phyloP scores from a whole-genome alignment of 2,888 invertebrate species.

The Synanthedon tipuliformis region DNA sequence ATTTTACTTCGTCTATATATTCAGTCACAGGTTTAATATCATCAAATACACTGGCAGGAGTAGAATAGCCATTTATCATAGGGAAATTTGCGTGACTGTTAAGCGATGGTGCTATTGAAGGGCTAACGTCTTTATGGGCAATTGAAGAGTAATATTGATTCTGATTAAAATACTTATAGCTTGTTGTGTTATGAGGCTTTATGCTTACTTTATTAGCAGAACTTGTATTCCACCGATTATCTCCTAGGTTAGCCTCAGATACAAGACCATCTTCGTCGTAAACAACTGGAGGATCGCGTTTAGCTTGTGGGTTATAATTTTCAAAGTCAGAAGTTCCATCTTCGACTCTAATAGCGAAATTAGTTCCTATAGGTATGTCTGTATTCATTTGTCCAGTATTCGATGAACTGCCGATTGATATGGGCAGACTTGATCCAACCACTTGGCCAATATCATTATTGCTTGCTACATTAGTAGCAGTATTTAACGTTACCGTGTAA shows the following conservation, averaged over 20 bases:
- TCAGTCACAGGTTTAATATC: slow-evolving; percentile 32
- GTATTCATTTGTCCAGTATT: slow-evolving; percentile 43
- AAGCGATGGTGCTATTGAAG: slow-evolving; percentile 23
- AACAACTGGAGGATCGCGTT: slow-evolving; percentile 23
- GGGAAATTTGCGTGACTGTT: slow-evolving; percentile 67
- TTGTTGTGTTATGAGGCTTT: background rate
- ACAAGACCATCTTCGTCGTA: slow-evolving; percentile 23
- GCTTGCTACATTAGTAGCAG: slow-evolving; percentile 46
- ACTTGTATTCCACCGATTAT: slow-evolving; percentile 54
- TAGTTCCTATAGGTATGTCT: slow-evolving; percentile 61
- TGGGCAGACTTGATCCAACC: slow-evolving; percentile 47
- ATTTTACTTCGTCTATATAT: slow-evolving; percentile 24
- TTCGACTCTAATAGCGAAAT: slow-evolving; percentile 61
- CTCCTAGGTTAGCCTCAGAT: slow-evolving; percentile 31
- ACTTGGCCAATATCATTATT: slow-evolving; percentile 37
- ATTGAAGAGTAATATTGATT: background rate
- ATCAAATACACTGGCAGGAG: slow-evolving; percentile 12
- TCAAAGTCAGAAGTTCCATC: slow-evolving; percentile 42
- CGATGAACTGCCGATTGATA: slow-evolving; percentile 33
- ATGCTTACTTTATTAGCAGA: slow-evolving; percentile 11
- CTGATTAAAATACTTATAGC: background rate
- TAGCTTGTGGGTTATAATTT: slow-evolving; percentile 34
- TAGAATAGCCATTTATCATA: slow-evolving; percentile 41
- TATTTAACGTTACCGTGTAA: slow-evolving; percentile 49
- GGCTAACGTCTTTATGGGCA: slow-evolving; percentile 7